Base-by-base conservation (phyloP, 2,113 vertebrate species). In the Oryzias javanicus region DNA sequence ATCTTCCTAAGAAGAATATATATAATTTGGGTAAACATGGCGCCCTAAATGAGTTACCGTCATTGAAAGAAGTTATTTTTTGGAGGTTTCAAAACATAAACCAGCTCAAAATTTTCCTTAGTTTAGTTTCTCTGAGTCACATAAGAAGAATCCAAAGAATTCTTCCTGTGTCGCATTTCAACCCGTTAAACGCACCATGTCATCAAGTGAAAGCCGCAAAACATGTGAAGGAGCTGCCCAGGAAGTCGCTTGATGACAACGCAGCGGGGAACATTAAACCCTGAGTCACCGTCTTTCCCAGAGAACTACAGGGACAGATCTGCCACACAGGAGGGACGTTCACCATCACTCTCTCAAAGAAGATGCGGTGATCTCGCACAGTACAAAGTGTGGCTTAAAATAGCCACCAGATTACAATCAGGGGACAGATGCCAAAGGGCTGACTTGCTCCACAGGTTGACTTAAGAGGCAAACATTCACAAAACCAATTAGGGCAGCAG, bases 331-430 rank as follows among this genome's bases (percentile, higher is more conserved):
- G 46, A 53, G 56, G 55, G 56, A 22, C 50, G 17, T 63, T 67
- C 62, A 65, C 64, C 46, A 72, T 70, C 76, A 69, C 64, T 44
- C 68, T 10, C 64, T 70, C 61, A 22, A 81, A 64, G 62, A 76
- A 49, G 2, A 49, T 35, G 62, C 77, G 66, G 70, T 67, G 78
- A 70, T 79, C 78, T 80, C 62, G 16, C 50, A 63, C 66, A 51
- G 24, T 35, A 61, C 42, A 85, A 74, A 83, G 68, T 48, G 56
- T 44, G 22, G 29, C 81, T 84, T 78, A 83, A 90, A 89, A 90
- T 89, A 91, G 87, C 73, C 16, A 27, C 7, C 57, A 74, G 89
- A 89, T 89, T 88, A 54, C 73, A 81, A 81, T 81, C 69, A 82
- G 76, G 78, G 69, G 82, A 84, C 78, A 86, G 76, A 87, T 83